These are phyloP conservation scores for Lepidothrix coronata DNA, from an alignment of 2,113 vertebrate species.

Conservation along the genomic window DNA sequence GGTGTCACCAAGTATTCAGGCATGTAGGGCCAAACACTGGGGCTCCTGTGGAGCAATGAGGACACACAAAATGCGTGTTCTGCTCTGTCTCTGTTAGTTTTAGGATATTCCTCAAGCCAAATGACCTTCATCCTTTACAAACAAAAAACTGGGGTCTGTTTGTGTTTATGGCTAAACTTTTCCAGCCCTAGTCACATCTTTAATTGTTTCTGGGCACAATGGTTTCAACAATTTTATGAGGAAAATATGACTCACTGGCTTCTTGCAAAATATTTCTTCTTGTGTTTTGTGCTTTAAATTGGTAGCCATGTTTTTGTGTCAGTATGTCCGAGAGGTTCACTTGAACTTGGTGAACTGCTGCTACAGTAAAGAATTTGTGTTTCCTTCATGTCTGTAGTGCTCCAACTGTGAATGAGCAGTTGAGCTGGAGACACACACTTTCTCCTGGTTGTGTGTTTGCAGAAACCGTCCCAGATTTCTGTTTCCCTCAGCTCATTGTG, in stretches of 20 bases:
- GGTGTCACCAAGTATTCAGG: background rate
- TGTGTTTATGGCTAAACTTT: slow-evolving; percentile 25
- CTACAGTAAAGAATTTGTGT: background rate
- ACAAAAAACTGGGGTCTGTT: background rate
- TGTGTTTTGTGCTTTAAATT: background rate
- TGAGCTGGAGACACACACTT: background rate
- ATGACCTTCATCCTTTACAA: background rate
- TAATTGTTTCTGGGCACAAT: slow-evolving; percentile 59
- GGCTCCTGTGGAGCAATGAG: background rate
- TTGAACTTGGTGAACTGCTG: background rate
- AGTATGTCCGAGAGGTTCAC: background rate
- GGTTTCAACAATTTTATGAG: slow-evolving; percentile 3
- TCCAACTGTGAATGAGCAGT: background rate
- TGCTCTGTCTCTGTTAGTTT: background rate
- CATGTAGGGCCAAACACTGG: background rate
- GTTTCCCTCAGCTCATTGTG: background rate
- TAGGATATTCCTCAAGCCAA: background rate
- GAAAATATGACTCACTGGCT: slow-evolving; percentile 20
- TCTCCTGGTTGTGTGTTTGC: background rate
- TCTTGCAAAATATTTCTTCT: slow-evolving; percentile 15
- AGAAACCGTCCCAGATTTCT: background rate
- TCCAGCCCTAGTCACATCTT: slow-evolving; percentile 24
- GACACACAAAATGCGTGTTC: background rate
- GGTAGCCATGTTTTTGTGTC: background rate
- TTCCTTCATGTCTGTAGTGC: background rate